Base-by-base conservation (phyloP, 2,888 invertebrate species). In the Villa cingulata region DNA sequence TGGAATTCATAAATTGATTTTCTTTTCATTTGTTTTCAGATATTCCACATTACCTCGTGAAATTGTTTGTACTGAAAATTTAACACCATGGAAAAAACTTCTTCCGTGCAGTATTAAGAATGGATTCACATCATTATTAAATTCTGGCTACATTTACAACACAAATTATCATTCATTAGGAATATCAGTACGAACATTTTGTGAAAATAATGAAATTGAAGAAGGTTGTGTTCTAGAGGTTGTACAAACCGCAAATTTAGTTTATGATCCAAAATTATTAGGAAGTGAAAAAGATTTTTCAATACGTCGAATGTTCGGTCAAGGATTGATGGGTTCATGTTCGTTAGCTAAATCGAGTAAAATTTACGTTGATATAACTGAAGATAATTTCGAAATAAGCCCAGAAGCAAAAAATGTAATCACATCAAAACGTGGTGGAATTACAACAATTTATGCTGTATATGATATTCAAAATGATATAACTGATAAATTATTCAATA, bases 1-100 rank as follows among this genome's bases (percentile, higher is more conserved):
- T n/a, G n/a, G n/a, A n/a, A n/a, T n/a, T n/a, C n/a, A n/a, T n/a
- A n/a, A n/a, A n/a, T n/a, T n/a, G n/a, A n/a, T n/a, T n/a, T n/a
- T 23, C 7, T 23, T 23, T 6, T 23, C 23, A 23, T 23, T n/a
- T n/a, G n/a, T n/a, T 23, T 23, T 23, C 23, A 57, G 87, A 58
- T 96, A 95, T 71, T 84, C 95, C 1, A 82, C 88, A n/a, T 67
- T 98, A 51, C 94, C 97, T 0, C 76, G 90, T 54, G 98, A 99
- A 74, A 88, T 91, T 58, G 92, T 96, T 4, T 98, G 98, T 63
- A 98, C 97, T 0, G 98, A 99, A 72, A 98, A 98, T 72, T 72
- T 98, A 58, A 97, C 98, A 15, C 97, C 98, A 0, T 97, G 96
- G 86, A 92, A 94, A 61, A 98, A 97, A 65, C 72, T 99, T 5